Percentiles rank a stretch among this genome's conserved stretches.
Evolutionary conservation across 2,797 vertebrate genomes (phyloP).

Genomic region (Coendou prehensilis): DNA sequence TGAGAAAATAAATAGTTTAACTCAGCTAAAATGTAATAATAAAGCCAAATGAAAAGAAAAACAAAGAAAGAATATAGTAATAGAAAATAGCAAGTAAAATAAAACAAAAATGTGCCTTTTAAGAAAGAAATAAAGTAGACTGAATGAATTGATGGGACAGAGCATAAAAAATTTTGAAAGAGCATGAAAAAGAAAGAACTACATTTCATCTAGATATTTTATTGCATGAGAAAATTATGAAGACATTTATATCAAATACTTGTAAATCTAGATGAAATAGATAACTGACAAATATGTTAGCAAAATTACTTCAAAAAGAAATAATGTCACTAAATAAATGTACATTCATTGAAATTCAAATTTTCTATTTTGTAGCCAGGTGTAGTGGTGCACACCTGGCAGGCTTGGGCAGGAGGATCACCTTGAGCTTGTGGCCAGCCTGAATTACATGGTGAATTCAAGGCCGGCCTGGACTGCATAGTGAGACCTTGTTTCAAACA

Average conservation of each 20-base stretch:
- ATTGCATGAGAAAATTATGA: slow-evolving; percentile 3
- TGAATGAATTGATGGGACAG: background rate
- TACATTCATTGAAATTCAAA: background rate
- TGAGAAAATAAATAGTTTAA: background rate
- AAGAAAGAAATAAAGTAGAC: slow-evolving; percentile 5
- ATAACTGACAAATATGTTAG: background rate
- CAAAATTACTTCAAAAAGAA: slow-evolving; percentile 18
- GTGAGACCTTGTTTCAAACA: background rate
- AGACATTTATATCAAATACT: background rate
- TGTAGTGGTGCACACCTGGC: background rate
- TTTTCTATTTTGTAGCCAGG: background rate
- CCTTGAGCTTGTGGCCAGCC: background rate
- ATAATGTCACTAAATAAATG: background rate
- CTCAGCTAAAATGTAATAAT: background rate
- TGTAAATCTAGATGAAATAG: background rate
- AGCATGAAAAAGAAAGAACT: background rate
- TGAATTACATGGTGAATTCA: background rate
- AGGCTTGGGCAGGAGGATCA: background rate
- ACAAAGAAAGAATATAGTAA: background rate
- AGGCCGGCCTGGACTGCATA: background rate
- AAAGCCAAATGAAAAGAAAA: background rate
- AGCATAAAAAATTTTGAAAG: slow-evolving; percentile 9
- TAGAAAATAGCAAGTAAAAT: background rate
- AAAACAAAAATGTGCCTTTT: background rate
- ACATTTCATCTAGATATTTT: background rate